Conservation (phyloP, 2,113 vertebrate species). For the Pseudorasbora parva region DNA sequence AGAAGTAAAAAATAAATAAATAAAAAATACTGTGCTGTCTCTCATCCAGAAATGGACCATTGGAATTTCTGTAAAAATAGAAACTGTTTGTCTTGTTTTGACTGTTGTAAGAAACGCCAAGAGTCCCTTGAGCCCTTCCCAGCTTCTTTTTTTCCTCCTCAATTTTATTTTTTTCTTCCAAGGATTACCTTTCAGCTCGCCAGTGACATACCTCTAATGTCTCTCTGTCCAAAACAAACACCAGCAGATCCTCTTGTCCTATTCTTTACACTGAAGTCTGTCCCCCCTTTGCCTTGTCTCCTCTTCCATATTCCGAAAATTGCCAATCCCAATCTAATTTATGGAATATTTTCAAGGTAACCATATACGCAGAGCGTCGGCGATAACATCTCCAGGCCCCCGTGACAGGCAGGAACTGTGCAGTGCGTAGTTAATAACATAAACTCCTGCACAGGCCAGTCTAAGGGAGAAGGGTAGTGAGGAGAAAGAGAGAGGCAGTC, state of each 20-base stretch:
- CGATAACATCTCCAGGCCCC: slow-evolving; percentile 98
- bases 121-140: slow-evolving; percentile 69
- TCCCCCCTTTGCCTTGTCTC: slow-evolving; percentile 64
- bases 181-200: slow-evolving; percentile 54
- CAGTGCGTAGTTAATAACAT: slow-evolving; percentile 96
- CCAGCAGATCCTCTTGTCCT: slow-evolving; percentile 69
- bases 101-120: slow-evolving; percentile 58
- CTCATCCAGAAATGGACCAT: slow-evolving; percentile 63
- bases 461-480: slow-evolving; percentile 45
- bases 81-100: slow-evolving; percentile 67
- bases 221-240: slow-evolving; percentile 75
- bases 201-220: slow-evolving; percentile 72
- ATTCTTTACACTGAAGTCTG: slow-evolving; percentile 60
- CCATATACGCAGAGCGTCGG: slow-evolving; percentile 84
- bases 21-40: slow-evolving; percentile 57
- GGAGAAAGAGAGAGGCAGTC: slow-evolving; percentile 44
- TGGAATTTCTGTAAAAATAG: slow-evolving; percentile 72
- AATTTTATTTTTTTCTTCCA: slow-evolving; percentile 33
- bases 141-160: slow-evolving; percentile 62
- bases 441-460: slow-evolving; percentile 85
- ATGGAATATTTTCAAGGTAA: slow-evolving; percentile 94
- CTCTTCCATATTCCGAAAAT: slow-evolving; percentile 73
- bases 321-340: slow-evolving; percentile 90
- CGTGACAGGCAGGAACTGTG: slow-evolving; percentile 96
- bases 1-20: slow-evolving; percentile 52